Percentiles rank a stretch among this genome's conserved stretches.
Conservation (phyloP, 2,113 vertebrate species). For the Carassius gibelio region DNA sequence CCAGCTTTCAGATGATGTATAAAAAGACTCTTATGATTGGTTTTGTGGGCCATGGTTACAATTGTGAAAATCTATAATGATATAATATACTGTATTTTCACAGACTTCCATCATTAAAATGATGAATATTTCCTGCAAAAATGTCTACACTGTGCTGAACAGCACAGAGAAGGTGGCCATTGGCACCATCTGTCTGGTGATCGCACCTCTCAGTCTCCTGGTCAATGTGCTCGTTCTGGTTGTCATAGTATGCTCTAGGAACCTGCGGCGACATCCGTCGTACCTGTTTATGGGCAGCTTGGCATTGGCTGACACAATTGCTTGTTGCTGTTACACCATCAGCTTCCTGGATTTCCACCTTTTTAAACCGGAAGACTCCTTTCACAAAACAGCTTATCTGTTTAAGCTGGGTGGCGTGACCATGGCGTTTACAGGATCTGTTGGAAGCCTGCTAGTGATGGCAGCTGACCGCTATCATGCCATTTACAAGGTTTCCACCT, state of each 20-base stretch:
- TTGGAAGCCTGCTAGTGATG: constrained; percentile 89
- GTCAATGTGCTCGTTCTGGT: constrained; percentile 83
- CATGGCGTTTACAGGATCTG: constrained; percentile 84
- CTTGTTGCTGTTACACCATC: constrained; percentile 83
- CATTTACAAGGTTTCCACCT: constrained; percentile 77
- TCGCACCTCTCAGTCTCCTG: constrained; percentile 81
- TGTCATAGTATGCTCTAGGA: constrained; percentile 77
- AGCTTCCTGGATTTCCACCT: constrained; percentile 89
- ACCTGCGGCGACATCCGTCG: constrained; percentile 82
- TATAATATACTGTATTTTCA: background rate
- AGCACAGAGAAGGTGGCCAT: constrained; percentile 72
- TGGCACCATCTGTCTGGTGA: constrained; percentile 76
- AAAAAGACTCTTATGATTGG: too few species aligned
- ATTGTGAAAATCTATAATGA: background rate
- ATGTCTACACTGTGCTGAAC: constrained; percentile 82
- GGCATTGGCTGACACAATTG: constrained; percentile 85
- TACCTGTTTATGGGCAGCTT: constrained; percentile 89
- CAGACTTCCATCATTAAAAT: background rate
- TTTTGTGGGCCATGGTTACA: constrained; percentile 33
- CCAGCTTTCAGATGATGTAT: too few species aligned
- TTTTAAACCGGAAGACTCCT: constrained; percentile 61
- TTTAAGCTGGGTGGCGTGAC: constrained; percentile 89
- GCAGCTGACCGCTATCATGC: constrained; percentile 89
- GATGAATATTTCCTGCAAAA: background rate
- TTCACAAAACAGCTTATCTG: constrained; percentile 73